Base-by-base conservation (phyloP, 1,140 invertebrate species). In the Asobara japonica region DNA sequence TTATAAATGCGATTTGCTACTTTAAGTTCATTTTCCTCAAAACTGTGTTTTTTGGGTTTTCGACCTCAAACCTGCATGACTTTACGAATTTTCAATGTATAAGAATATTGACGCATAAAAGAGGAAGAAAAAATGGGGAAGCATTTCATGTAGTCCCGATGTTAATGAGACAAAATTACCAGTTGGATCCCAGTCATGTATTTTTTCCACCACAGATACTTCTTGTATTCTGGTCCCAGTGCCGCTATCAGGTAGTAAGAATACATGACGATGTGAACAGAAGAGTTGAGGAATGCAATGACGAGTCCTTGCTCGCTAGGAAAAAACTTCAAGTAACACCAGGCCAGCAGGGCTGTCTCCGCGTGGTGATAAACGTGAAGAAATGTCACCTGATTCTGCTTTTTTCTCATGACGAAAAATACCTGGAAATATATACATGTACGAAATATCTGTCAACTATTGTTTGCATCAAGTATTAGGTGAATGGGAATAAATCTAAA, bases 131-230 rank as follows among this genome's bases (percentile, higher is more conserved):
- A n/a, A n/a, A n/a, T n/a, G n/a, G n/a, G n/a, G n/a, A n/a, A n/a
- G n/a, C n/a, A n/a, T n/a, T n/a, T 33, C 4, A 20, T 0, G 6
- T 11, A 20, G 1, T 36, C 2, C 30, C 20, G 13, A n/a, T 3
- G 27, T 16, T 0, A 18, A 20, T 61, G 71, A 1, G 1, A 84
- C 77, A 73, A 83, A 81, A 82, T 86, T 86, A 92, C 92, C 87
- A 95, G 83, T 84, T 95, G 94, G 41, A 94, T 89, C 77, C 88
- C 87, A 0, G 94, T 95, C 84, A 95, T 90, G 82, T 95, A 94
- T 79, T 92, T 94, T 79, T 95, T 95, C 93, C 93, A 95, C 93
- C 93, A 94, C 1, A 94, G 82, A 74, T 92, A 93, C 76, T 92
- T 92, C 77, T 89, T 91, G 72, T 92, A 90, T 20, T 88, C 78